phyloP scores from a whole-genome alignment of 53 echinoderm and acorn worm genomes.

The Henricia sp. region DNA sequence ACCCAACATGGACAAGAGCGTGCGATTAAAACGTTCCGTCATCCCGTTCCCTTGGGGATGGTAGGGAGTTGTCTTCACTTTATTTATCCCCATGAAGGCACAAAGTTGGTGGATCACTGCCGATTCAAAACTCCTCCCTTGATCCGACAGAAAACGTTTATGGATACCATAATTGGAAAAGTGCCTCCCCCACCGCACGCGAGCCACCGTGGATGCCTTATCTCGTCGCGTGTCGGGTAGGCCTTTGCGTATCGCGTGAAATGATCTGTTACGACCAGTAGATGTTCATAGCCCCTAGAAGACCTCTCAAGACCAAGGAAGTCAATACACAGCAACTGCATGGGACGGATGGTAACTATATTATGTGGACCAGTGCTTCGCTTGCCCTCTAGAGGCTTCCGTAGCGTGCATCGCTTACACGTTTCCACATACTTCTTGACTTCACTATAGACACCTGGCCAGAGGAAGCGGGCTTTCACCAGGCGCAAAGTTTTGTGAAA shows the following conservation, averaged over 20 bases:
- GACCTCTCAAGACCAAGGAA: too few species aligned
- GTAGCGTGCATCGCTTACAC: not conserved
- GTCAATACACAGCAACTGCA: not conserved
- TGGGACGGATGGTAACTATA: not conserved
- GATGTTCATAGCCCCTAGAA: not conserved
- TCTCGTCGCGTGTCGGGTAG: slow-evolving; percentile 3
- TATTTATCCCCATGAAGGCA: slow-evolving; percentile 2
- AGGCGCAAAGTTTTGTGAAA: not conserved
- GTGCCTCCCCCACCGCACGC: slow-evolving; percentile 22
- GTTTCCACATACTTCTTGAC: not conserved
- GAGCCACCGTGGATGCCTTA: slow-evolving; percentile 44
- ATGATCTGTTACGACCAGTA: not conserved
- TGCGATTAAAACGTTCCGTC: slow-evolving; percentile 16
- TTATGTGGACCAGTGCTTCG: not conserved
- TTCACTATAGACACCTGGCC: not conserved
- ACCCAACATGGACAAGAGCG: slow-evolving; percentile 5
- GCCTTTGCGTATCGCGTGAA: slow-evolving; percentile 63
- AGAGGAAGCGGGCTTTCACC: not conserved
- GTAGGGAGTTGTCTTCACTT: not conserved
- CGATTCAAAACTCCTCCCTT: slow-evolving; percentile 46
- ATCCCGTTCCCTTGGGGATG: slow-evolving; percentile 20
- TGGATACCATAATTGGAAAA: slow-evolving; percentile 50
- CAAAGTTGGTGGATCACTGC: slow-evolving; percentile 45
- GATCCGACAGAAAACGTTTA: slow-evolving; percentile 32
- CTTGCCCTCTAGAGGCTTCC: not conserved